These are phyloP conservation scores for Scaptomyza caliginosa DNA, from an alignment of 2,888 invertebrate genomes.

Conservation along the genomic window DNA sequence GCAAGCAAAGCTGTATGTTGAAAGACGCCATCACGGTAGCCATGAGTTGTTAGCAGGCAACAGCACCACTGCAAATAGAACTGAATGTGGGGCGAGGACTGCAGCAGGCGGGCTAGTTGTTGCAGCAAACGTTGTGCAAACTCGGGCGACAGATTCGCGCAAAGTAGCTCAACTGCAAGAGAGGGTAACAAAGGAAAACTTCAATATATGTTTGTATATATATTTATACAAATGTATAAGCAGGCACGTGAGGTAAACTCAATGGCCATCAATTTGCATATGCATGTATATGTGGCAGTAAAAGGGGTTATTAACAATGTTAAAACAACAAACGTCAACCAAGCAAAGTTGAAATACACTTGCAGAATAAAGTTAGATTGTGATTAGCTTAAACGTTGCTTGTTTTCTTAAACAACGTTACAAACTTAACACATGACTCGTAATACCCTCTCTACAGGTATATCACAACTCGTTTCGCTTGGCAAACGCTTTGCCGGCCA, in stretches of 20 bases:
- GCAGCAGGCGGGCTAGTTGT: constrained; percentile 89
- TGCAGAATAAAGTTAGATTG: not conserved
- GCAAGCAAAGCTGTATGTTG: constrained; percentile 88
- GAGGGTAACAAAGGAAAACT: constrained; percentile 1
- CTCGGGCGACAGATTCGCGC: constrained; percentile 88
- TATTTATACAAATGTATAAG: not conserved
- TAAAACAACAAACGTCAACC: not conserved
- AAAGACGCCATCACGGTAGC: constrained; percentile 86
- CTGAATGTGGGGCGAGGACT: constrained; percentile 92
- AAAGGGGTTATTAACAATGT: constrained; percentile 57
- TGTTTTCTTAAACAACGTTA: too few species aligned
- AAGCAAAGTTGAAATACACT: not conserved
- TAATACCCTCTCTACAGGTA: not conserved
- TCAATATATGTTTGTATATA: constrained; percentile 13
- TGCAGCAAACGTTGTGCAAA: constrained; percentile 90
- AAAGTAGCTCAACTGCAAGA: constrained; percentile 90
- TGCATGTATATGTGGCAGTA: not conserved
- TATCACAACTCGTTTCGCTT: constrained; percentile 1
- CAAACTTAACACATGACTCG: not conserved
- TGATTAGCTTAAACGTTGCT: too few species aligned
- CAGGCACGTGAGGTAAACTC: constrained; percentile 55
- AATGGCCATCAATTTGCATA: constrained; percentile 46
- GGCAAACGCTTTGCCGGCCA: constrained; percentile 16
- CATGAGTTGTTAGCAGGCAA: constrained; percentile 88
- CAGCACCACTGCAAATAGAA: constrained; percentile 94